phyloP scores from a whole-genome alignment of 2,113 vertebrate species.

The Arothron firmamentum region DNA sequence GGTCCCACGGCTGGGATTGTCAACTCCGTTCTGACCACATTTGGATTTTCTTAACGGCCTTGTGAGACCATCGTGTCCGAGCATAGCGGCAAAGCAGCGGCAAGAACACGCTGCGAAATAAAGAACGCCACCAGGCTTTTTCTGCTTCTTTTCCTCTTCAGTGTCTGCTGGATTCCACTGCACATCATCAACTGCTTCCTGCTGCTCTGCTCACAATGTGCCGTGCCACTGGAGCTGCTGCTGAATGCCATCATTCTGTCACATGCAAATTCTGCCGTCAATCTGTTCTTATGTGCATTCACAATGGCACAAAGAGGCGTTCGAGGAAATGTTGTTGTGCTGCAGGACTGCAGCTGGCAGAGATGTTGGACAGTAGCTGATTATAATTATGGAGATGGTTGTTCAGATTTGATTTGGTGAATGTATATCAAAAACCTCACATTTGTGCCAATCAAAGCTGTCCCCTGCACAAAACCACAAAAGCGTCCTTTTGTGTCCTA shows the following conservation, averaged over 20 bases:
- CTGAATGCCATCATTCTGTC: conserved; percentile 75
- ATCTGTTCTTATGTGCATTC: conserved; percentile 76
- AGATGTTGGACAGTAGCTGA: neutral
- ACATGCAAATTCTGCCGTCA: conserved; percentile 76
- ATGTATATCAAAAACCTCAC: too few relatives aligned
- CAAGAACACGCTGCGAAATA: conserved; percentile 52
- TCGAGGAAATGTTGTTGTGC: conserved; percentile 72
- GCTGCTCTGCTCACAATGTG: conserved; percentile 66
- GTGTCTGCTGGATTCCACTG: conserved; percentile 62
- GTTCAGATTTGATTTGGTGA: neutral
- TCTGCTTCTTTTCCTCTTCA: conserved; percentile 74
- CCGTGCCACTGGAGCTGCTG: conserved; percentile 67
- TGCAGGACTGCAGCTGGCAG: conserved; percentile 17
- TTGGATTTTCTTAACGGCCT: too few relatives aligned
- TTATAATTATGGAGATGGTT: neutral
- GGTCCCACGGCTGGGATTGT: conserved; percentile 9
- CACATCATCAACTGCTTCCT: conserved; percentile 78
- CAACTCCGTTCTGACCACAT: too few relatives aligned
- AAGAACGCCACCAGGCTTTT: conserved; percentile 71
- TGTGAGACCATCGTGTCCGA: conserved; percentile 38
- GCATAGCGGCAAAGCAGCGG: conserved; percentile 27
- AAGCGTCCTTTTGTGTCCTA: too few relatives aligned
- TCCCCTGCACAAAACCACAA: too few relatives aligned
- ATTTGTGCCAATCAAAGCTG: too few relatives aligned
- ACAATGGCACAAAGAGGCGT: conserved; percentile 75